phyloP scores from a whole-genome alignment of 2,888 invertebrate species.

The Plemyria rubiginata region DNA sequence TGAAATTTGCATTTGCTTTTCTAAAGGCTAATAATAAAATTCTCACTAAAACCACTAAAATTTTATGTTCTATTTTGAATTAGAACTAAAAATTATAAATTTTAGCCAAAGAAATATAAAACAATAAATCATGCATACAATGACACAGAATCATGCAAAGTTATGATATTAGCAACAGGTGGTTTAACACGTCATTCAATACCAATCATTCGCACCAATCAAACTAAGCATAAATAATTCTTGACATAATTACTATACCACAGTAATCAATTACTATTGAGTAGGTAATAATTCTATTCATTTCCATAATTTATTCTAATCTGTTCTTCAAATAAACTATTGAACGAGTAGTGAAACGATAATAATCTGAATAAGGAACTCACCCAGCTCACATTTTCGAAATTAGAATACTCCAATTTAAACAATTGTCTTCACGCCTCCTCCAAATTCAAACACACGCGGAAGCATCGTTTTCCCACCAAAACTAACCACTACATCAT shows the following conservation, averaged over 20 bases:
- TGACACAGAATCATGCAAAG: slow-evolving; percentile 24
- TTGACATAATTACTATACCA: slow-evolving; percentile 13
- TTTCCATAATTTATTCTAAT: slow-evolving; percentile 1
- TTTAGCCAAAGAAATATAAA: too few relatives aligned
- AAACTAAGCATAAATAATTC: slow-evolving; percentile 19
- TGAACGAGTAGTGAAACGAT: background rate
- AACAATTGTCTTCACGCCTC: slow-evolving; percentile 33
- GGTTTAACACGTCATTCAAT: slow-evolving; percentile 28
- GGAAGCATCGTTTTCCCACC: slow-evolving; percentile 58
- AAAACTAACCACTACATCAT: slow-evolving; percentile 51
- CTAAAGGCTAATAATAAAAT: too few relatives aligned
- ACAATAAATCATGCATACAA: slow-evolving; percentile 16
- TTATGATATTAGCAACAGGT: slow-evolving; percentile 41
- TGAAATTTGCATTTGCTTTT: too few relatives aligned
- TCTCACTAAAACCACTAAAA: too few relatives aligned
- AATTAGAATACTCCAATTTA: slow-evolving; percentile 42
- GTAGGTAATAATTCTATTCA: slow-evolving; percentile 3
- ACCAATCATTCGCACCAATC: slow-evolving; percentile 15
- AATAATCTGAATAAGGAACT: slow-evolving; percentile 22
- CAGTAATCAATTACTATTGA: slow-evolving; percentile 9
- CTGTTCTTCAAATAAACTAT: background rate
- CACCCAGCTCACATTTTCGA: slow-evolving; percentile 45
- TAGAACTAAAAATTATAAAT: background rate
- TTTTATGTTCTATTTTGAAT: too few relatives aligned
- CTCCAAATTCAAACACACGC: slow-evolving; percentile 32